Percentiles rank a stretch among this genome's conserved stretches.
Conservation (phyloP, 2,797 vertebrate genomes). For the Amniataba percoides region DNA sequence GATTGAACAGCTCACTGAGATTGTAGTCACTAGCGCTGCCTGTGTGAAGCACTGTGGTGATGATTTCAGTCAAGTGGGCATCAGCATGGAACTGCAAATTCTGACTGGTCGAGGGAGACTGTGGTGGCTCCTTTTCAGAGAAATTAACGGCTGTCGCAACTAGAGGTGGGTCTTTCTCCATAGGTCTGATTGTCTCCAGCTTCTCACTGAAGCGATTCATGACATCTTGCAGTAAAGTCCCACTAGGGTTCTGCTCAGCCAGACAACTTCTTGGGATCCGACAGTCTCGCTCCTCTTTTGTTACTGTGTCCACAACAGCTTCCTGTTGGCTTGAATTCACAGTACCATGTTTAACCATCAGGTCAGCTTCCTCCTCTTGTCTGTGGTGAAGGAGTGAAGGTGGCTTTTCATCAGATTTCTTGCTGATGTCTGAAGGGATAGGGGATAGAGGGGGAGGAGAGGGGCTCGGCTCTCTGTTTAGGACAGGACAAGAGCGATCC, state of each 20-base stretch:
- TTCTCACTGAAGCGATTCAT: slow-evolving; percentile 93
- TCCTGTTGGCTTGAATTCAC: slow-evolving; percentile 43
- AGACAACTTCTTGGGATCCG: slow-evolving; percentile 63
- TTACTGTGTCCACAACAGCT: slow-evolving; percentile 45
- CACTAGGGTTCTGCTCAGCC: slow-evolving; percentile 80
- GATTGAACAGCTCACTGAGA: slow-evolving; percentile 91
- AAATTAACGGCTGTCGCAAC: slow-evolving; percentile 78
- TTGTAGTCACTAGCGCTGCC: slow-evolving; percentile 90
- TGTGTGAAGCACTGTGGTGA: slow-evolving; percentile 91
- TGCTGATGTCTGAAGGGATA: slow-evolving; percentile 86
- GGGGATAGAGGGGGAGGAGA: slow-evolving; percentile 93
- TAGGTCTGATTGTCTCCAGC: slow-evolving; percentile 90
- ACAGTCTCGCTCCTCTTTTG: slow-evolving; percentile 63
- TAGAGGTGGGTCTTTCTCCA: slow-evolving; percentile 83
- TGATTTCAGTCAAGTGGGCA: slow-evolving; percentile 90
- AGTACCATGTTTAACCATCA: slow-evolving; percentile 39
- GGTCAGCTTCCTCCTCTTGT: slow-evolving; percentile 72
- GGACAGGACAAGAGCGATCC: slow-evolving; percentile 74
- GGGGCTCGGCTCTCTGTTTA: slow-evolving; percentile 86
- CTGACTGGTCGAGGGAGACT: slow-evolving; percentile 83
- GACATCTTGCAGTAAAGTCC: slow-evolving; percentile 88
- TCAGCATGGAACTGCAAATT: slow-evolving; percentile 83
- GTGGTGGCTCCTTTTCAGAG: slow-evolving; percentile 78
- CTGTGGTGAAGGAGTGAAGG: slow-evolving; percentile 89
- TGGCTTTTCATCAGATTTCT: slow-evolving; percentile 86